Conservation (phyloP, 2,113 vertebrate species). For the Triplophysa rosa region DNA sequence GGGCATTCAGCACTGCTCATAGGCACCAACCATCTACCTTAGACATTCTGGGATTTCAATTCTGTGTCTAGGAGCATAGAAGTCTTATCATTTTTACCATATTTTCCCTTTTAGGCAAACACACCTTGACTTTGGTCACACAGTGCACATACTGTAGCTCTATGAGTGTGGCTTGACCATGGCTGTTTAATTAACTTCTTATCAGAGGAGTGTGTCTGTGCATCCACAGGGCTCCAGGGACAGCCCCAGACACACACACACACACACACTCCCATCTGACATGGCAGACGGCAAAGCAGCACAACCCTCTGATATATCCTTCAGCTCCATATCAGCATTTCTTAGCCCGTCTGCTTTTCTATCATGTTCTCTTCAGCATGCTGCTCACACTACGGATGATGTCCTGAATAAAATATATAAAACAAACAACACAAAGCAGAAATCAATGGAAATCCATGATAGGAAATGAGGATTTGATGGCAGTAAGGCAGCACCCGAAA, state of each 20-base stretch:
- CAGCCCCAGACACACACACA: background rate
- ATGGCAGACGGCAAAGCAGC: constrained; percentile 15
- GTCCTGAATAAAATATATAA: constrained; percentile 25
- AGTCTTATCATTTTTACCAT: constrained; percentile 40
- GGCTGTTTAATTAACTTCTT: constrained; percentile 46
- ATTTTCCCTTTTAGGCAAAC: constrained; percentile 19
- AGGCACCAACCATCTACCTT: constrained; percentile 13
- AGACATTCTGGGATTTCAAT: constrained; percentile 44
- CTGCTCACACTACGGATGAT: constrained; percentile 36
- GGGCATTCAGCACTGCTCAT: constrained; percentile 18
- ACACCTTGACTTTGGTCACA: constrained; percentile 7
- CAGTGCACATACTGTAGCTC: background rate
- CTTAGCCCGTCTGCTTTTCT: constrained; percentile 5
- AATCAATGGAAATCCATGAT: constrained; percentile 11
- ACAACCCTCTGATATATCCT: constrained; percentile 11
- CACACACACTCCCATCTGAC: constrained; percentile 27
- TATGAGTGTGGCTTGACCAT: constrained; percentile 26
- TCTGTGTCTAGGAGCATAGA: constrained; percentile 17
- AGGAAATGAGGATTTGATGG: constrained; percentile 5
- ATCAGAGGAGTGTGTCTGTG: constrained; percentile 33
- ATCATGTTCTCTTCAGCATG: constrained; percentile 36
- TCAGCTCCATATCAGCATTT: constrained; percentile 10
- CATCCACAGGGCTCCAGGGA: constrained; percentile 20
- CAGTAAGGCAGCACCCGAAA: background rate
- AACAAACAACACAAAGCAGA: constrained; percentile 30